phyloP scores from a whole-genome alignment of 2,113 vertebrate genomes.

The Brachyhypopomus occidentalis region DNA sequence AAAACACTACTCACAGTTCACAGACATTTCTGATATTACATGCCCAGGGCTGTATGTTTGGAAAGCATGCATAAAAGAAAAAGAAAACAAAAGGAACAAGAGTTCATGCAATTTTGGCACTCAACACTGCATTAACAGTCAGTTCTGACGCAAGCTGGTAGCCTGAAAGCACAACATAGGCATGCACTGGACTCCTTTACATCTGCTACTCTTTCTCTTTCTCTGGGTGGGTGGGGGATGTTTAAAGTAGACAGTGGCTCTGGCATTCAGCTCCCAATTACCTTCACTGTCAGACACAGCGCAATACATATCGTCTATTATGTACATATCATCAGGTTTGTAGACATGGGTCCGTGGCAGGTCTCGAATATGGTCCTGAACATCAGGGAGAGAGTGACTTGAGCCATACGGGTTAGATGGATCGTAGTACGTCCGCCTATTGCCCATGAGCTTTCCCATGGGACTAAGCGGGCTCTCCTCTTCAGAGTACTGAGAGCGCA shows the following conservation, averaged over 20 bases:
- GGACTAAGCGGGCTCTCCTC: constrained; percentile 92
- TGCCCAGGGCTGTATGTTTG: constrained; percentile 58
- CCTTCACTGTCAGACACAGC: constrained; percentile 99
- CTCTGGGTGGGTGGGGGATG: constrained; percentile 79
- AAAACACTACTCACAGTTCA: constrained; percentile 45
- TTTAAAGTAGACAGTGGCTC: constrained; percentile 73
- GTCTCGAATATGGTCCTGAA: constrained; percentile 94
- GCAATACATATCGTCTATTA: constrained; percentile 97
- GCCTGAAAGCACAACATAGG: constrained; percentile 67
- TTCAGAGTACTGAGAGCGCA: constrained; percentile 89
- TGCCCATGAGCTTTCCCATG: constrained; percentile 80
- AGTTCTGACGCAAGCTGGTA: constrained; percentile 68
- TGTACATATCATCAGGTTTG: constrained; percentile 95
- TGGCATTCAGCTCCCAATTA: constrained; percentile 86
- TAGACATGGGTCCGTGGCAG: constrained; percentile 91
- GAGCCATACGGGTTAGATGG: constrained; percentile 91
- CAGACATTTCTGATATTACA: constrained; percentile 39
- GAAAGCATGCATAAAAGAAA: constrained; percentile 65
- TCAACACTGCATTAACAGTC: constrained; percentile 68
- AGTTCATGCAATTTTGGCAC: constrained; percentile 56
- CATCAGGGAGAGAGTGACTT: constrained; percentile 98
- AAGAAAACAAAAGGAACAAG: constrained; percentile 55
- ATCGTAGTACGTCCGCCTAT: constrained; percentile 77
- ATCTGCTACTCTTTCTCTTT: constrained; percentile 68
- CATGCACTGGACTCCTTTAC: constrained; percentile 74